Conservation (phyloP, 1,140 invertebrate species). For the Musca vetustissima region DNA sequence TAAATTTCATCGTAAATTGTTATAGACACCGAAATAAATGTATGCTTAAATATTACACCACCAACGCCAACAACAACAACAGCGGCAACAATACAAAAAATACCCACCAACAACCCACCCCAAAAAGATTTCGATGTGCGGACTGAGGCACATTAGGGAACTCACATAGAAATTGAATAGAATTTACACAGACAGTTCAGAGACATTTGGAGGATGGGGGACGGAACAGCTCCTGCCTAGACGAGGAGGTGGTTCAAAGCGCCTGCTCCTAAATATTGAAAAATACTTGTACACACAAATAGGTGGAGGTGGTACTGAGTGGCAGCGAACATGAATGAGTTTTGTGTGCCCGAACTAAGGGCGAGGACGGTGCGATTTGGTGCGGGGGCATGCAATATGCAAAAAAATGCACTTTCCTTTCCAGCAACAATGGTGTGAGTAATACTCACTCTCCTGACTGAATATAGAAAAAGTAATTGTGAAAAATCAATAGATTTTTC, state of each 20-base stretch:
- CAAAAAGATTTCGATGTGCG: neutral
- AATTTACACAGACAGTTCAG: slow-evolving; percentile 16
- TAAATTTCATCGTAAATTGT: neutral
- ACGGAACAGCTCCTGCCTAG: neutral
- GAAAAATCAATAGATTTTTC: slow-evolving; percentile 17
- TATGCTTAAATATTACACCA: slow-evolving; percentile 2
- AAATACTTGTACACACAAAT: neutral
- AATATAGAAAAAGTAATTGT: slow-evolving; percentile 1
- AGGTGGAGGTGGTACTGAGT: too few relatives aligned
- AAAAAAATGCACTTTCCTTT: slow-evolving; percentile 6
- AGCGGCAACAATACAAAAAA: slow-evolving; percentile 19
- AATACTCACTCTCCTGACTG: neutral
- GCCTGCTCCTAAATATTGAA: slow-evolving; percentile 22
- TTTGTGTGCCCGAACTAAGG: too few relatives aligned
- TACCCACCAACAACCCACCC: neutral
- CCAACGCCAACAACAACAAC: slow-evolving; percentile 17
- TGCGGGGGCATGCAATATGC: neutral
- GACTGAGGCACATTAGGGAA: too few relatives aligned
- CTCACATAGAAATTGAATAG: too few relatives aligned
- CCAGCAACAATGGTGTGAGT: neutral
- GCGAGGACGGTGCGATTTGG: too few relatives aligned
- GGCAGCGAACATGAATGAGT: too few relatives aligned
- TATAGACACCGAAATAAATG: slow-evolving; percentile 14
- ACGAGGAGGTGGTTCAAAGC: slow-evolving; percentile 12
- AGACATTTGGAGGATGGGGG: slow-evolving; percentile 20